phyloP scores from a whole-genome alignment of 2,888 invertebrate genomes.

The Blastobasis adustella region DNA sequence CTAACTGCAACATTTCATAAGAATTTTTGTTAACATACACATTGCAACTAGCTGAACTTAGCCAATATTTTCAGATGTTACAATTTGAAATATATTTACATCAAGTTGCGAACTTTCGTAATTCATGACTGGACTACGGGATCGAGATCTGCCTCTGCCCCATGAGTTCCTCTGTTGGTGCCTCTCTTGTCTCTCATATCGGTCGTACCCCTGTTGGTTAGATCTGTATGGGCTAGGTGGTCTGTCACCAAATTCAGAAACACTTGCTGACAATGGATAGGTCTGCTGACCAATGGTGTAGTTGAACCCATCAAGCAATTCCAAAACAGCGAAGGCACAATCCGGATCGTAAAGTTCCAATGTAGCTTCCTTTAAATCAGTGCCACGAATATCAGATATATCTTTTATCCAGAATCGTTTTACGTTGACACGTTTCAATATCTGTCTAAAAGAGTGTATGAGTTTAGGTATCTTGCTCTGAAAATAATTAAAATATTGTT shows the following conservation, averaged over 20 bases:
- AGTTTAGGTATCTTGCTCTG: neutral
- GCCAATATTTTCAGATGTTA: neutral
- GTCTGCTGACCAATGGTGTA: neutral
- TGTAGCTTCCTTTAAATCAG: neutral
- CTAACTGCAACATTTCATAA: slow-evolving; percentile 17
- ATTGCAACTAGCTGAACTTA: no score
- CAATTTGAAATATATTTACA: neutral
- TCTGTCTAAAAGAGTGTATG: neutral
- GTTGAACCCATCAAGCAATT: neutral
- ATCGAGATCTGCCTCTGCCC: neutral
- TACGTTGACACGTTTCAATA: neutral
- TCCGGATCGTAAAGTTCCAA: neutral
- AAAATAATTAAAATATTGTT: neutral
- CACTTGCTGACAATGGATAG: no score
- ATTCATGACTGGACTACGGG: neutral
- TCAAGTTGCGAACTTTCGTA: neutral
- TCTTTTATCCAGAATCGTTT: neutral
- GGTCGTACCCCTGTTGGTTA: no score
- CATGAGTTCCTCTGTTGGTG: neutral
- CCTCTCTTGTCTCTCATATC: neutral
- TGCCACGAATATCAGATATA: neutral
- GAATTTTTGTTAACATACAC: no score
- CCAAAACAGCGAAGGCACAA: neutral
- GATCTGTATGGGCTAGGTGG: no score
- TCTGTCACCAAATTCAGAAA: no score